These are phyloP conservation scores for Periophthalmus magnuspinnatus DNA, from an alignment of 2,797 vertebrate genomes.

Conservation along the genomic window DNA sequence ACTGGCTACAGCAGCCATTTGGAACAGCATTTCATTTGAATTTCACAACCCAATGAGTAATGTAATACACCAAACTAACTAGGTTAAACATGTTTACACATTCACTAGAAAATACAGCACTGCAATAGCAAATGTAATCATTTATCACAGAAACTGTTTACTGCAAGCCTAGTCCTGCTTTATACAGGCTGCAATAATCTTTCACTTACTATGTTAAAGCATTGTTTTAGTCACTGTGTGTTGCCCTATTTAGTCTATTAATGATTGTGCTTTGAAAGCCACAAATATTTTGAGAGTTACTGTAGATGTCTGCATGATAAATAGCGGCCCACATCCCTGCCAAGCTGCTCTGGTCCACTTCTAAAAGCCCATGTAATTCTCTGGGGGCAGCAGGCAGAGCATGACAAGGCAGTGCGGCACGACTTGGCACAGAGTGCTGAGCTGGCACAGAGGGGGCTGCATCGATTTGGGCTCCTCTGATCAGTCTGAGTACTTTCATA, in stretches of 20 bases:
- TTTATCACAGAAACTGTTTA: background rate
- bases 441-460: background rate
- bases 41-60: background rate
- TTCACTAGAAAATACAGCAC: background rate
- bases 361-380: background rate
- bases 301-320: background rate
- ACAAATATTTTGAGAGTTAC: background rate
- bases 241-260: background rate
- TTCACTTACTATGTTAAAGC: background rate
- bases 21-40: background rate
- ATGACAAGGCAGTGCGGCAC: slow-evolving; percentile 28
- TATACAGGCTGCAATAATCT: background rate
- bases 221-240: background rate
- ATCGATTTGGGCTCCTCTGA: slow-evolving; percentile 8
- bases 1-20: background rate
- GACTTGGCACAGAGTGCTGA: slow-evolving; percentile 17
- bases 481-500: background rate
- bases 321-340: background rate
- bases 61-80: background rate
- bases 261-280: background rate
- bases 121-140: background rate
- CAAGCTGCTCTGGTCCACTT: background rate
- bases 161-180: background rate
- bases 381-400: slow-evolving; percentile 11
- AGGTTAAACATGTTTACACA: background rate